These are phyloP conservation scores for Chrosomus eos DNA, from an alignment of 2,797 vertebrate genomes.

Conservation along the genomic window DNA sequence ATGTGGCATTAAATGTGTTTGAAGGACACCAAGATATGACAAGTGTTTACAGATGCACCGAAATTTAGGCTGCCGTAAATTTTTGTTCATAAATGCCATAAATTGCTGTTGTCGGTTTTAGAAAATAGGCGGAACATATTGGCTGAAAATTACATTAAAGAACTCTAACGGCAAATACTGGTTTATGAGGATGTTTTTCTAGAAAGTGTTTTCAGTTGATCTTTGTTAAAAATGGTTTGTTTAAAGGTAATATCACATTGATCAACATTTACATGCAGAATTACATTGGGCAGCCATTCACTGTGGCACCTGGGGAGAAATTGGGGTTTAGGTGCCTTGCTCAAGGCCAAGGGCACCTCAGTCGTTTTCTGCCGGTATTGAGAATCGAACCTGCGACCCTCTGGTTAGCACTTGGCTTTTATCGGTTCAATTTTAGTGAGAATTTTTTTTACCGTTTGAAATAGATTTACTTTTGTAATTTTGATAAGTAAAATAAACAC, in stretches of 20 bases:
- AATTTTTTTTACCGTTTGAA: not conserved
- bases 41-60: not conserved
- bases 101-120: not conserved
- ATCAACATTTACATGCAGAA: not conserved
- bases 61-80: not conserved
- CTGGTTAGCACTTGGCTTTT: not conserved
- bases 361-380: too few species aligned
- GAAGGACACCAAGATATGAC: conserved; percentile 1
- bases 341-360: too few species aligned
- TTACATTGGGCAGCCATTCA: not conserved
- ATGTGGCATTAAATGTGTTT: conserved; percentile 5
- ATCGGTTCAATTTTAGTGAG: not conserved
- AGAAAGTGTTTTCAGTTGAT: not conserved
- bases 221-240: not conserved
- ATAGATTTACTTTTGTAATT: too few species aligned
- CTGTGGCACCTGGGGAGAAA: not conserved
- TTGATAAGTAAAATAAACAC: too few species aligned
- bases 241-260: not conserved
- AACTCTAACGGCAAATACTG: not conserved
- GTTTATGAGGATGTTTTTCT: not conserved
- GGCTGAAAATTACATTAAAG: not conserved
- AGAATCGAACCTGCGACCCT: not conserved
- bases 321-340: too few species aligned
- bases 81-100: not conserved
- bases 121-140: not conserved